Evolutionary conservation across 92 coral and sea anemone species (phyloP), one percentile per base, ranked within the genome.

Genomic region (Zoanthus solanderi): DNA sequence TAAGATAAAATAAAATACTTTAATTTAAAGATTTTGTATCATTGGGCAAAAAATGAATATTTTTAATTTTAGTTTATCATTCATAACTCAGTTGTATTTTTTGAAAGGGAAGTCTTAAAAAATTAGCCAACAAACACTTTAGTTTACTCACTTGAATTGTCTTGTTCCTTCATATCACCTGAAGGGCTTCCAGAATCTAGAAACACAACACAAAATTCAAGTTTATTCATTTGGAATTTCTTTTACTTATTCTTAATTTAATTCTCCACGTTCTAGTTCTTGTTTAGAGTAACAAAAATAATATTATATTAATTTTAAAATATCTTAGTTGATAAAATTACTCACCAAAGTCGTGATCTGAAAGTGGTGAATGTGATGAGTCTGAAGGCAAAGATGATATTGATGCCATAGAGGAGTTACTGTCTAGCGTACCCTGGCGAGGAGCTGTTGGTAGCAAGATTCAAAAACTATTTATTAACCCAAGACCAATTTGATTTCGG

Each of bases 361-460:
- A 81, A 65, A 81, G 85, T 45, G 85, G 85, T 14, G 85, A 81
- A 66, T 81, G 85, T 3, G 85, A 81, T 10, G 75, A 47, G n/a
- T 81, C 85, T 10, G 85, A 81, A 1, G 45, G 74, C 32, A 81
- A 7, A 4, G 85, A 81, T 81, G 85, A 63, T 7, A 53, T 71
- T 47, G 85, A 81, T 16, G 85, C 47, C 63, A 66, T 1, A 32
- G 85, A 81, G 3, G 85, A 81, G 61, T 67, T 48, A 29, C 85
- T 81, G 75, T 65, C 56, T 52, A 81, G 65, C 5, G 85, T 54
- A 66, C 28, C 23, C 75, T 81, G 85, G 18, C 85, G 85, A 45
- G 85, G 85, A 45, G 46, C 85, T 81, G 58, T 28, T 28, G 58
- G 31, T 28, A 17, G 46, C 46, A 46, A 65, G 45, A 66, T 11